Evolutionary conservation across 2,113 vertebrate species (phyloP).

Genomic region (Pollimyrus isidori): DNA sequence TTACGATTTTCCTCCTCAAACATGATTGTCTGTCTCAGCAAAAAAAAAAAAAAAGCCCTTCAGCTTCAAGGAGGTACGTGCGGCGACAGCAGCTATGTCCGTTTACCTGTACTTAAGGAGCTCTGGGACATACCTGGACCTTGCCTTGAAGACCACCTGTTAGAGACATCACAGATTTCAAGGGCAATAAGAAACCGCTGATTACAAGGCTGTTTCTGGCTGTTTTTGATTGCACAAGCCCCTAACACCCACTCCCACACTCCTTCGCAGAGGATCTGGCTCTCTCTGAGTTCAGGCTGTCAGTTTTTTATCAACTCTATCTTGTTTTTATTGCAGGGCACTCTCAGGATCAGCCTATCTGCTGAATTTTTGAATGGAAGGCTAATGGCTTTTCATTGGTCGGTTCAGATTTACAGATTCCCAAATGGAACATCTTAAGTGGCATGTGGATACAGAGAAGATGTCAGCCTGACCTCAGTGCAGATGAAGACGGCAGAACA

Average conservation of each 20-base stretch:
- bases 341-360: neutral
- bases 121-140: constrained; percentile 85
- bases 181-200: neutral
- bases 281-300: neutral
- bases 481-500: neutral
- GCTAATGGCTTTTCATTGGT: neutral
- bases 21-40: neutral
- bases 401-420: neutral
- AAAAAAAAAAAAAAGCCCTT: neutral
- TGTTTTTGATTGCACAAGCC: neutral
- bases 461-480: neutral
- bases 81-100: neutral
- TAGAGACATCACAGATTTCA: constrained; percentile 39
- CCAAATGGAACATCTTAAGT: neutral
- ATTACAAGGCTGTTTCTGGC: neutral
- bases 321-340: neutral
- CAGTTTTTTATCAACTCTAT: neutral
- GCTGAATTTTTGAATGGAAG: neutral
- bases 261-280: neutral
- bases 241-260: neutral
- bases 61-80: neutral
- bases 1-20: neutral
- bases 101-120: constrained; percentile 79
- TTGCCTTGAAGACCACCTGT: constrained; percentile 92
- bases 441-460: neutral